A percentile compares a stretch with the other conserved stretches of the same genome.
These are phyloP conservation scores for Nasalis larvatus DNA, from an alignment of 2,113 vertebrate genomes.

Conservation along the genomic window DNA sequence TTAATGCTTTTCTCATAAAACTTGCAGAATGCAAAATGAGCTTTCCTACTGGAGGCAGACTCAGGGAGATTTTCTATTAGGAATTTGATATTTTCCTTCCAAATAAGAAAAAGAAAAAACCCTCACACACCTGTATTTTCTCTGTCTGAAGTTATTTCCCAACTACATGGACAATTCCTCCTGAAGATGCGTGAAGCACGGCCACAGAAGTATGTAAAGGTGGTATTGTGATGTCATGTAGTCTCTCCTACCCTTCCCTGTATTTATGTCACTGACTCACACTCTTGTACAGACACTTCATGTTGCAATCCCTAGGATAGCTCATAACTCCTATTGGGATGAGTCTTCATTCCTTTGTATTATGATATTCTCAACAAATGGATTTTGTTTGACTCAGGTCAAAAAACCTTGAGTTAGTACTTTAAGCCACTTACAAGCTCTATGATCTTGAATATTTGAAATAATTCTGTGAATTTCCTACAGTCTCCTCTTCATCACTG, in stretches of 20 bases:
- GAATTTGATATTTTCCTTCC: conserved; percentile 55
- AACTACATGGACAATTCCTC: neutral
- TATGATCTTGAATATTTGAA: neutral
- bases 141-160: neutral
- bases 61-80: conserved; percentile 58
- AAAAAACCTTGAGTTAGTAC: neutral
- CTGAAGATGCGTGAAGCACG: neutral
- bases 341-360: too few relatives aligned
- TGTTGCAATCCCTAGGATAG: too few relatives aligned
- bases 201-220: neutral
- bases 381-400: neutral
- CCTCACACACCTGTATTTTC: neutral
- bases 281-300: neutral
- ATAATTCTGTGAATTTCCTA: neutral
- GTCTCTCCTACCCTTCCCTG: neutral
- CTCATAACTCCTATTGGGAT: too few relatives aligned
- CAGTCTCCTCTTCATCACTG: neutral
- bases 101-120: neutral
- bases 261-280: neutral
- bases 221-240: accelerated
- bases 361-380: too few relatives aligned
- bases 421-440: neutral
- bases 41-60: conserved; percentile 54
- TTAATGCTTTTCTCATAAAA: conserved; percentile 68
- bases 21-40: conserved; percentile 60